phyloP scores from a whole-genome alignment of 2,797 vertebrate species.

The Syncerus caffer region DNA sequence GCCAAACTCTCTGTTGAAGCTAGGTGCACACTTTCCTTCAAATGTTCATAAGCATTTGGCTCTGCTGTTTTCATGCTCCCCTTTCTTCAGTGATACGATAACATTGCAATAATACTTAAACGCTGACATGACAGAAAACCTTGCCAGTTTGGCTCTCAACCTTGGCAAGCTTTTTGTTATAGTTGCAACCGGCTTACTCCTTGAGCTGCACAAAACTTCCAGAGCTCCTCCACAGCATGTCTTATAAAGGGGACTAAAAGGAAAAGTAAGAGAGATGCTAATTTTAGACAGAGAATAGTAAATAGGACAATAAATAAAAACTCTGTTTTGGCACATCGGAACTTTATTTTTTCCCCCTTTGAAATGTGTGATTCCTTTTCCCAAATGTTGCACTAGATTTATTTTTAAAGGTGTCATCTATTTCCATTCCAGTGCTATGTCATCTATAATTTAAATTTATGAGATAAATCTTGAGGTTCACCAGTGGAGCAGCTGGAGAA shows the following conservation, averaged over 20 bases:
- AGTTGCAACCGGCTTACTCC: constrained; percentile 76
- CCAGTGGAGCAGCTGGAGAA: constrained; percentile 82
- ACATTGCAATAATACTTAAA: constrained; percentile 79
- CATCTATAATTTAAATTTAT: constrained; percentile 86
- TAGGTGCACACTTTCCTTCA: constrained; percentile 61
- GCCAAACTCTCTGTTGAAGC: constrained; percentile 50
- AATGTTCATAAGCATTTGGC: constrained; percentile 56
- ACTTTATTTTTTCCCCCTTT: constrained; percentile 68
- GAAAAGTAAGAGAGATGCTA: constrained; percentile 69
- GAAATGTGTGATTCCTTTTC: constrained; percentile 74
- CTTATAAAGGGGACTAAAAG: constrained; percentile 59
- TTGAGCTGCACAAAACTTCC: constrained; percentile 77
- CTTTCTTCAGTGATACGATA: constrained; percentile 70
- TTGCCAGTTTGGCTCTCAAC: constrained; percentile 80
- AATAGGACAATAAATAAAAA: constrained; percentile 78
- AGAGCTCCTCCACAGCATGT: constrained; percentile 59
- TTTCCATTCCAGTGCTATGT: constrained; percentile 82
- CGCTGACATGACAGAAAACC: constrained; percentile 79
- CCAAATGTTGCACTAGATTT: constrained; percentile 78
- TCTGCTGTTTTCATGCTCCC: constrained; percentile 36
- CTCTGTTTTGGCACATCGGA: constrained; percentile 70
- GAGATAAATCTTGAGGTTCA: constrained; percentile 81
- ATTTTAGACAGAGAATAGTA: constrained; percentile 79
- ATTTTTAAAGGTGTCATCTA: constrained; percentile 81
- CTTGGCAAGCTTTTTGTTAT: constrained; percentile 80